A percentile compares a stretch with the other conserved stretches of the same genome.
Evolutionary conservation across 1,140 invertebrate genomes (phyloP).

Genomic region (Neodiprion fabricii): DNA sequence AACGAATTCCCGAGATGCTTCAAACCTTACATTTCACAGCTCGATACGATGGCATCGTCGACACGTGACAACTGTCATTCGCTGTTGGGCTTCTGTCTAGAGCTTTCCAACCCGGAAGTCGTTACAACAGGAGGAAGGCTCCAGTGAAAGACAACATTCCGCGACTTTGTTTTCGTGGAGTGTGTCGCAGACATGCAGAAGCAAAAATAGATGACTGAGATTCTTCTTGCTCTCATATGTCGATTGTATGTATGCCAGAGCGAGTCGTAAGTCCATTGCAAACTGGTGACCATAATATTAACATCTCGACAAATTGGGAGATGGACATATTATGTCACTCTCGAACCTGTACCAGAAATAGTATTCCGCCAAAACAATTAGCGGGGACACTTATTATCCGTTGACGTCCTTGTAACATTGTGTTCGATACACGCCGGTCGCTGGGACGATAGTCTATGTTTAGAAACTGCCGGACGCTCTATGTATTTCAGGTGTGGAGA

Average conservation of each 20-base stretch:
- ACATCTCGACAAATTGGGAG: background rate
- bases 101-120: background rate
- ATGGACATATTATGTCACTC: conserved; percentile 3
- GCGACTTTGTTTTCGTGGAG: too few relatives aligned
- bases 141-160: background rate
- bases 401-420: conserved; percentile 29
- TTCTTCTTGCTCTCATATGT: too few relatives aligned
- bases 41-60: background rate
- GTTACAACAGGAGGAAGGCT: background rate
- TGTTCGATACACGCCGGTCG: conserved; percentile 14
- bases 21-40: background rate
- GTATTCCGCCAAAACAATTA: conserved; percentile 3
- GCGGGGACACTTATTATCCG: conserved; percentile 1
- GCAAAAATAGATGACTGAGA: too few relatives aligned
- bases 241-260: too few relatives aligned
- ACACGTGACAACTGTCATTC: conserved; percentile 3
- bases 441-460: conserved; percentile 44
- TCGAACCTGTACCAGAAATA: conserved; percentile 8
- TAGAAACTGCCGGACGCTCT: conserved; percentile 45
- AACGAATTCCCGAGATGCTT: background rate
- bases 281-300: too few relatives aligned
- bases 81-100: background rate
- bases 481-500: conserved; percentile 52
- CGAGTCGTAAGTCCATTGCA: too few relatives aligned
- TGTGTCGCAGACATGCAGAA: too few relatives aligned